Percentiles rank a stretch among this genome's conserved stretches.
phyloP scores from a whole-genome alignment of 1,140 invertebrate genomes.

The Scaptomyza hsui region DNA sequence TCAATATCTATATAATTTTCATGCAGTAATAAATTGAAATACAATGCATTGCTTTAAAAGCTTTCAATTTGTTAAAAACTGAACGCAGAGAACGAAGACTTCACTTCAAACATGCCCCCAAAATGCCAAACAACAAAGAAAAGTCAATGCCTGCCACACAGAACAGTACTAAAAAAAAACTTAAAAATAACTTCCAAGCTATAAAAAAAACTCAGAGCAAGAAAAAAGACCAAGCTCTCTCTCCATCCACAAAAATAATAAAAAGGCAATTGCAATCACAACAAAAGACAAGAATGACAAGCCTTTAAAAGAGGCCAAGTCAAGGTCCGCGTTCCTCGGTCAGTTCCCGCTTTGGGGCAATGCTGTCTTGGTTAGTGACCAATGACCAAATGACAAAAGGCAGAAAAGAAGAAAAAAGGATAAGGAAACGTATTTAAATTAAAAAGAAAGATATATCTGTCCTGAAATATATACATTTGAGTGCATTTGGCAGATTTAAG shows the following conservation, averaged over 20 bases:
- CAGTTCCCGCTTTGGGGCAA: constrained; percentile 32
- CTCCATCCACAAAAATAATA: constrained; percentile 47
- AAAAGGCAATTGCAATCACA: constrained; percentile 20
- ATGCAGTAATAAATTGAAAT: constrained; percentile 20
- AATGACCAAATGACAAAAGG: constrained; percentile 25
- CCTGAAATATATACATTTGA: constrained; percentile 19
- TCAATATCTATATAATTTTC: neutral
- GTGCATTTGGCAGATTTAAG: constrained; percentile 35
- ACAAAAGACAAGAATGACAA: constrained; percentile 47
- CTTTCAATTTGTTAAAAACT: constrained; percentile 17
- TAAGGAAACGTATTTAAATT: constrained; percentile 8
- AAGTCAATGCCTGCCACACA: constrained; percentile 48
- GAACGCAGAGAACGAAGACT: constrained; percentile 1
- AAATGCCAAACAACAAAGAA: constrained; percentile 58
- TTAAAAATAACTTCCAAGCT: neutral
- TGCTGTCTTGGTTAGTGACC: constrained; percentile 50
- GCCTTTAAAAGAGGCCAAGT: constrained; percentile 49
- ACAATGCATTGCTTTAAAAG: constrained; percentile 29
- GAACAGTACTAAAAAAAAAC: constrained; percentile 26
- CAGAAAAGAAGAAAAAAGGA: constrained; percentile 17
- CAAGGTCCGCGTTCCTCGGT: constrained; percentile 36
- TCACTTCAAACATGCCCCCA: constrained; percentile 35
- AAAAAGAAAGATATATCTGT: constrained; percentile 5
- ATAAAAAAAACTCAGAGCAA: constrained; percentile 22
- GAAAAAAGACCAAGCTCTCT: constrained; percentile 31